These are phyloP conservation scores for Allolobophora icterica DNA, from an alignment of 2,888 invertebrate species.

Conservation along the genomic window DNA sequence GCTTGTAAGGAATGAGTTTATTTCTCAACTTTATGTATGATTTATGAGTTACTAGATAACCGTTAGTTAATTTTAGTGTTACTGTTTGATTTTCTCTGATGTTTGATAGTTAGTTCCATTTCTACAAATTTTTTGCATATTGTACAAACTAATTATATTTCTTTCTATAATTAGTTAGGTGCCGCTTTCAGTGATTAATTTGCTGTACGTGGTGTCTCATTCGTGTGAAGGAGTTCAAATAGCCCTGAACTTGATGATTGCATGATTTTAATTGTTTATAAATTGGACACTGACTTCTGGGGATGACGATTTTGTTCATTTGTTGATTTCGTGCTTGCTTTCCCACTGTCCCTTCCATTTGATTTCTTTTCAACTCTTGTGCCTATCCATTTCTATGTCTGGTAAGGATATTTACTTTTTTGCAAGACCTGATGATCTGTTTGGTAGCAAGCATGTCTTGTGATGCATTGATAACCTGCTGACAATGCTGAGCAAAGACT, in stretches of 20 bases:
- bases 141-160: constrained; percentile 17
- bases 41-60: constrained; percentile 6
- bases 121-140: background rate
- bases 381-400: background rate
- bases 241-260: background rate
- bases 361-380: background rate
- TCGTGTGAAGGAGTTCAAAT: no score
- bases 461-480: no score
- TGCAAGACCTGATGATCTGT: background rate
- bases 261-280: background rate
- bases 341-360: background rate
- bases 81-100: background rate
- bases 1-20: constrained; percentile 7
- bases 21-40: background rate
- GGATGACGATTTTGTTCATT: background rate
- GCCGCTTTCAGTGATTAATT: background rate
- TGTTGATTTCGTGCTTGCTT: background rate
- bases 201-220: background rate
- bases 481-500: no score
- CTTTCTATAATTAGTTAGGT: background rate
- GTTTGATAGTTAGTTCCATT: constrained; percentile 8
- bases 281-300: background rate
- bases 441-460: background rate
- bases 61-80: background rate
- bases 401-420: background rate